These are phyloP conservation scores for Poeciliopsis turneri DNA, from an alignment of 2,797 vertebrate species.

Conservation along the genomic window DNA sequence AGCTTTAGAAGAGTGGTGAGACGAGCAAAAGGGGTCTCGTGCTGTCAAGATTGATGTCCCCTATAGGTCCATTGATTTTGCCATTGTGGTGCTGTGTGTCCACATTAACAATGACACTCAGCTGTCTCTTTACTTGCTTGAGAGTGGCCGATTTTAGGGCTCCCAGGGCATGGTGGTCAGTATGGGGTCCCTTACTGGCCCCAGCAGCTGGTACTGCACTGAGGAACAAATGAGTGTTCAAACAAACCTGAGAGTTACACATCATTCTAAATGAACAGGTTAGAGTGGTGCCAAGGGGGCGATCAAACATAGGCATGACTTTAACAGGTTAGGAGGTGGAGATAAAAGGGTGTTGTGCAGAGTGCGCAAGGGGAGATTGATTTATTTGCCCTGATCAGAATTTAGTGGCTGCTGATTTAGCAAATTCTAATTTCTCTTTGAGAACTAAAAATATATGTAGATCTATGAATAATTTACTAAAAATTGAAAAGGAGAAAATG, in stretches of 20 bases:
- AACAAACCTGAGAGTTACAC: constrained; percentile 77
- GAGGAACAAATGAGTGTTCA: constrained; percentile 74
- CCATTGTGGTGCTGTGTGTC: constrained; percentile 84
- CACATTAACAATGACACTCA: constrained; percentile 85
- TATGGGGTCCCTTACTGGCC: constrained; percentile 70
- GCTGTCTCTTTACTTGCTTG: constrained; percentile 81
- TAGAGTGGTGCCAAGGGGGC: constrained; percentile 73
- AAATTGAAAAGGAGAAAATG: not conserved
- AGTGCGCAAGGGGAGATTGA: constrained; percentile 7
- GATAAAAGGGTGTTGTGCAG: constrained; percentile 4
- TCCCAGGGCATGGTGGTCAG: constrained; percentile 72
- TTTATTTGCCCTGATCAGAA: constrained; percentile 10
- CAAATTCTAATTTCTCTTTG: not conserved
- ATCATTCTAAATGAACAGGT: constrained; percentile 85
- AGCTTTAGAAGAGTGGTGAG: constrained; percentile 62
- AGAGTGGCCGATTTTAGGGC: constrained; percentile 77
- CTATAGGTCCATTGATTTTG: constrained; percentile 86
- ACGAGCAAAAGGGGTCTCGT: constrained; percentile 71
- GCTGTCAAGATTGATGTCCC: constrained; percentile 83
- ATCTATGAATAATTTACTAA: not conserved
- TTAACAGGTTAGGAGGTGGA: constrained; percentile 58
- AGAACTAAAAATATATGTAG: not conserved
- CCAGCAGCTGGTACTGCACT: constrained; percentile 57
- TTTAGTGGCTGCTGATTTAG: not conserved
- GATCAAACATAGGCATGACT: constrained; percentile 75